These are phyloP conservation scores for Kryptopterus vitreolus DNA, from an alignment of 2,797 vertebrate species.

Conservation along the genomic window DNA sequence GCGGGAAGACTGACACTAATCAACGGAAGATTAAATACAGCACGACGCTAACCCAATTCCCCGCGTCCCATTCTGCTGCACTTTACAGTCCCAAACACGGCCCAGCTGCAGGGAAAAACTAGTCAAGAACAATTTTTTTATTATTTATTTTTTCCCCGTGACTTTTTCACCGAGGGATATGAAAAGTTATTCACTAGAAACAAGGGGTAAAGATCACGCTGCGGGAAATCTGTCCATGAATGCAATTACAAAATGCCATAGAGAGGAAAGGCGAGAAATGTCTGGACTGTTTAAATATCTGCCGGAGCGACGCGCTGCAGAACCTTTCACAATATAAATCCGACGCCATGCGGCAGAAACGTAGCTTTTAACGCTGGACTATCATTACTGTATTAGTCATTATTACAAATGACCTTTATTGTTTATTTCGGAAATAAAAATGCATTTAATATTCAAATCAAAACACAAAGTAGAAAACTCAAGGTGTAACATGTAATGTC, in stretches of 20 bases:
- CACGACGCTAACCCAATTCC: constrained; percentile 49
- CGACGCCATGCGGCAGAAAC: no score
- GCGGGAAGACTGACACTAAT: constrained; percentile 62
- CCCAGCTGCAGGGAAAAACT: constrained; percentile 28
- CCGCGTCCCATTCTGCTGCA: constrained; percentile 47
- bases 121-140: constrained; percentile 30
- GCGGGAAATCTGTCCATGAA: constrained; percentile 23
- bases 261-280: background rate
- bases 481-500: no score
- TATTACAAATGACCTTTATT: no score
- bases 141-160: constrained; percentile 17
- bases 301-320: no score
- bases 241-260: constrained; percentile 1
- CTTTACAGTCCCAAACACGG: constrained; percentile 34
- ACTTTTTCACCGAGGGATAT: background rate
- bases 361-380: no score
- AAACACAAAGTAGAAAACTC: no score
- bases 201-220: constrained; percentile 56
- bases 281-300: constrained; percentile 1
- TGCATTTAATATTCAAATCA: no score
- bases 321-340: background rate
- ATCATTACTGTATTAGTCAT: no score
- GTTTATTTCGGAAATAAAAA: no score
- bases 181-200: constrained; percentile 50
- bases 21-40: constrained; percentile 64